Evolutionary conservation across 2,797 vertebrate genomes (phyloP).

Genomic region (Bradypodion ventrale): DNA sequence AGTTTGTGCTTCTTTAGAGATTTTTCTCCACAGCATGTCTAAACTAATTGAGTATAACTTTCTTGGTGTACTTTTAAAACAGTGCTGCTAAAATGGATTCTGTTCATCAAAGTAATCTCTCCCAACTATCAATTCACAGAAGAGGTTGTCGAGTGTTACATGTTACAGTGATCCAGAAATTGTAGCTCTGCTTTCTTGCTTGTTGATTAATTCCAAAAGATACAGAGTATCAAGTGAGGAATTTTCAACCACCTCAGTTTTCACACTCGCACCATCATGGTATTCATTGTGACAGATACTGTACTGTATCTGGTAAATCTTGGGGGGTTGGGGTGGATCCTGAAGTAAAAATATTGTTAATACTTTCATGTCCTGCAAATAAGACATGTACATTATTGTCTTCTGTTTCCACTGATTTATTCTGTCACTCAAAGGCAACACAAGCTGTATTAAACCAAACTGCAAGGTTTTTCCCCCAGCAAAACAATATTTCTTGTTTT

Average conservation of each 20-base stretch:
- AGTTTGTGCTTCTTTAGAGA: too few species aligned
- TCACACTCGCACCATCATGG: too few species aligned
- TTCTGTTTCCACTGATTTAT: not conserved
- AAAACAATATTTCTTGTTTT: not conserved
- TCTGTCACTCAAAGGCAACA: not conserved
- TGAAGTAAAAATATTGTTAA: too few species aligned
- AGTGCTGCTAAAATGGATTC: not conserved
- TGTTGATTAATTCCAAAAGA: not conserved
- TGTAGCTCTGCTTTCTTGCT: not conserved
- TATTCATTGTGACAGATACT: not conserved
- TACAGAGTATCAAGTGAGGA: not conserved
- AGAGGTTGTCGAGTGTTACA: not conserved
- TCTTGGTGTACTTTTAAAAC: not conserved
- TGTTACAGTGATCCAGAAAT: not conserved
- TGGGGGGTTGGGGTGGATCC: too few species aligned
- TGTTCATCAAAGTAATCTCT: not conserved
- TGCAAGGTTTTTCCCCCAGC: not conserved
- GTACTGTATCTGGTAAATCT: too few species aligned
- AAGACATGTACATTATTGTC: not conserved
- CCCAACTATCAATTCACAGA: not conserved
- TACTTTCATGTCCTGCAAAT: too few species aligned
- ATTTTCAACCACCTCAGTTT: not conserved
- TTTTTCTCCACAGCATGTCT: not conserved
- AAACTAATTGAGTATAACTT: not conserved
- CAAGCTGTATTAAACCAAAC: not conserved